A percentile compares a stretch with the other conserved stretches of the same genome.
These are phyloP conservation scores for Pelagia noctiluca DNA, from an alignment of 30 jellyfish, hydroid and myxozoan genomes.

Conservation along the genomic window DNA sequence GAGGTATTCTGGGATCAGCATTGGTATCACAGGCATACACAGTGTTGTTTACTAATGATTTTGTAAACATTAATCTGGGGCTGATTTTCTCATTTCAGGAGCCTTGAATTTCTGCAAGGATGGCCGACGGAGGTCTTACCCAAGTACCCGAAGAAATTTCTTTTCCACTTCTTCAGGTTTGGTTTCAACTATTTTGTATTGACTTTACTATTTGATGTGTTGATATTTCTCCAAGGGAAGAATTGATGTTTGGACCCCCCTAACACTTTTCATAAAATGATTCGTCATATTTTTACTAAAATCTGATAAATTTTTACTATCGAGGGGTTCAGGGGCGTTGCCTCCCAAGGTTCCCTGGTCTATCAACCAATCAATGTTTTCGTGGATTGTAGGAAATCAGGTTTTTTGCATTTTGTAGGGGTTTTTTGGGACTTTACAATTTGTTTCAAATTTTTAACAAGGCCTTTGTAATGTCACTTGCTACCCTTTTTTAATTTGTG, in stretches of 20 bases:
- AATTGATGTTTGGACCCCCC: neutral
- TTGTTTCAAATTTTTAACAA: too few relatives aligned
- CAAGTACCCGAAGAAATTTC: conserved; percentile 46
- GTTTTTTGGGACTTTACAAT: too few relatives aligned
- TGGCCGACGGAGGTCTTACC: conserved; percentile 79
- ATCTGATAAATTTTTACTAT: too few relatives aligned
- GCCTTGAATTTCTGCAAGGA: conserved; percentile 67
- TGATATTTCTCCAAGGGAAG: neutral
- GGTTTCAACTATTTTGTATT: neutral
- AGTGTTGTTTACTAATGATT: neutral
- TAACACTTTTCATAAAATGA: neutral
- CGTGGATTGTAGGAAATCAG: too few relatives aligned
- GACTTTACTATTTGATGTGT: too few relatives aligned
- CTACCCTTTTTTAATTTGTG: too few relatives aligned
- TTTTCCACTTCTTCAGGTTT: conserved; percentile 78
- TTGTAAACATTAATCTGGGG: neutral
- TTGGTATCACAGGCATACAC: neutral
- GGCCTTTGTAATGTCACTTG: too few relatives aligned
- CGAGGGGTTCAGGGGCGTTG: too few relatives aligned
- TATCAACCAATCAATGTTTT: too few relatives aligned
- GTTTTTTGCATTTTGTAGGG: too few relatives aligned
- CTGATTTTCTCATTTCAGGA: conserved; percentile 18
- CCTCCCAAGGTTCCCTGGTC: too few relatives aligned
- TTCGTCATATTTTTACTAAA: too few relatives aligned
- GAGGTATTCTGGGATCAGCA: neutral